Conservation (phyloP, 1,140 invertebrate genomes). For the Drosophila sp. region DNA sequence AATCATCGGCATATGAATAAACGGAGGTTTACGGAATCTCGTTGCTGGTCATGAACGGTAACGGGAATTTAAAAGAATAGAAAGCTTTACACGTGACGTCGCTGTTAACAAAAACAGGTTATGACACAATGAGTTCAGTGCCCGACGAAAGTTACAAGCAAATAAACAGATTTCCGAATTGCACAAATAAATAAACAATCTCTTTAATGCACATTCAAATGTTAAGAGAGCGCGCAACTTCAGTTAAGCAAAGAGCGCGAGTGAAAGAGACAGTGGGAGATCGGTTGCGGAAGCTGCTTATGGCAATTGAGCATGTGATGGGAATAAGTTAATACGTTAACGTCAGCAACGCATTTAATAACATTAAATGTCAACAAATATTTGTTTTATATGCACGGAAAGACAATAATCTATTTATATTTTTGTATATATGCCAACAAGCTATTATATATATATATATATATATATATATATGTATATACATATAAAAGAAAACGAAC, state of each 20-base stretch:
- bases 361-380: conserved; percentile 39
- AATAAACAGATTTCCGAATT: conserved; percentile 8
- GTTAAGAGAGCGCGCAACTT: conserved; percentile 1
- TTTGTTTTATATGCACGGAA: conserved; percentile 30
- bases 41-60: neutral
- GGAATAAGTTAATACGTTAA: conserved; percentile 16
- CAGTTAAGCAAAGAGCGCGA: conserved; percentile 1
- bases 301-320: conserved; percentile 51
- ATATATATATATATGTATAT: too few relatives aligned
- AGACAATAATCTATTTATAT: neutral
- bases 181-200: neutral
- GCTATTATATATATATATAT: too few relatives aligned
- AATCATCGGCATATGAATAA: too few relatives aligned
- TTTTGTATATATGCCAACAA: too few relatives aligned
- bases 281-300: conserved; percentile 36
- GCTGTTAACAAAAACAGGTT: neutral
- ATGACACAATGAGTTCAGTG: conserved; percentile 14
- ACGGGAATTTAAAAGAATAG: neutral
- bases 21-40: too few relatives aligned
- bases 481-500: neutral
- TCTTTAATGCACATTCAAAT: neutral
- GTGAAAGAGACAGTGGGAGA: neutral
- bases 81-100: conserved; percentile 9
- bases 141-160: conserved; percentile 12
- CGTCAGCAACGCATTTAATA: conserved; percentile 34